A percentile compares a stretch with the other conserved stretches of the same genome.
These are phyloP conservation scores for Forbesichthys agassizii DNA, from an alignment of 2,113 vertebrate species.

Conservation along the genomic window DNA sequence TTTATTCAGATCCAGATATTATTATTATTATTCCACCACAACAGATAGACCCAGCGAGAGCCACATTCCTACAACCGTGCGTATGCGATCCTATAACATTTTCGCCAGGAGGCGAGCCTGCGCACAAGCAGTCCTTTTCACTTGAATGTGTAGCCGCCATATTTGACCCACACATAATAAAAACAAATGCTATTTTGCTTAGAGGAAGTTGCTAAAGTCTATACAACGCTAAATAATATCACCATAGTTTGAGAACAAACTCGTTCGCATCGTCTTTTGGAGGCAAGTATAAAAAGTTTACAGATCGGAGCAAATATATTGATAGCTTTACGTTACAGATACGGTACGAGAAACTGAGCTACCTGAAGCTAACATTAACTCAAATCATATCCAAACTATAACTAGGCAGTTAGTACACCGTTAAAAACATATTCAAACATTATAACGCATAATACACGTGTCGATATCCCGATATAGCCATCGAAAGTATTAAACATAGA, in stretches of 20 bases:
- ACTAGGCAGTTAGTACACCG: not conserved
- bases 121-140: not conserved
- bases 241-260: not conserved
- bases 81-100: not conserved
- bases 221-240: not conserved
- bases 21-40: too few relatives aligned
- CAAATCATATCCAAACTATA: not conserved
- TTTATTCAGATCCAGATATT: too few relatives aligned
- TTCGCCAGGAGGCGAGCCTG: not conserved
- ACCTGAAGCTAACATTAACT: not conserved
- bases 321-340: not conserved
- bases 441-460: not conserved
- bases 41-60: not conserved
- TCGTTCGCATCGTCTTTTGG: not conserved
- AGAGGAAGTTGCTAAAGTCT: conserved; percentile 9
- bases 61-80: too few relatives aligned
- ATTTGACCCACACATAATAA: conserved; percentile 20
- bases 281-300: conserved; percentile 5
- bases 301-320: not conserved
- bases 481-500: not conserved
- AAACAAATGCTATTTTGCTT: conserved; percentile 22
- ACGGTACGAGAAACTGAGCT: not conserved
- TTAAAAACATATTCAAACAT: not conserved
- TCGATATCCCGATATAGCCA: not conserved
- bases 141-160: conserved; percentile 9